phyloP scores from a whole-genome alignment of 2,113 vertebrate genomes.

The Myiagra hebetior region DNA sequence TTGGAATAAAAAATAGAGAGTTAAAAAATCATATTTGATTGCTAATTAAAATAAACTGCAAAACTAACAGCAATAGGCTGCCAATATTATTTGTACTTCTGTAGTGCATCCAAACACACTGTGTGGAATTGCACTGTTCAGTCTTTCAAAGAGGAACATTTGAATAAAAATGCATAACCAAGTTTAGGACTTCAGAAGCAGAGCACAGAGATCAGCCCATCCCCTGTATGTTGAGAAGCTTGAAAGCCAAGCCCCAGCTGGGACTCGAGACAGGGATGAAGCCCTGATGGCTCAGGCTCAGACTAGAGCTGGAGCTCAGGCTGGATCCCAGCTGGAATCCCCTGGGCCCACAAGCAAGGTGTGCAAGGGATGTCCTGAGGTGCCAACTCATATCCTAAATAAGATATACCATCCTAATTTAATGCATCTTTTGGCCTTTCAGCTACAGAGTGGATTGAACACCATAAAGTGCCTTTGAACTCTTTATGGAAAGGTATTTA shows the following conservation, averaged over 20 bases:
- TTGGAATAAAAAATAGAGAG: not conserved
- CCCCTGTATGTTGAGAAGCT: not conserved
- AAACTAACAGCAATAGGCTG: slow-evolving; percentile 9
- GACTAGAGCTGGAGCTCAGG: no score
- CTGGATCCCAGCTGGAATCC: not conserved
- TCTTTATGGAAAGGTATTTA: not conserved
- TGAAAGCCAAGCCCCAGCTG: not conserved
- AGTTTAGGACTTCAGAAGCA: not conserved
- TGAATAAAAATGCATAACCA: not conserved
- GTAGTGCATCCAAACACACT: not conserved
- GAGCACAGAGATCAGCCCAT: not conserved
- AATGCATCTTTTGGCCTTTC: not conserved
- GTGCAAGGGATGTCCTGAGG: not conserved
- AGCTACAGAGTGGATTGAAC: not conserved
- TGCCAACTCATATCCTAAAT: not conserved
- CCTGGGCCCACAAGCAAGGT: not conserved
- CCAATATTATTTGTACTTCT: not conserved
- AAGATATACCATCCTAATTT: not conserved
- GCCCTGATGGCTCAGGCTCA: not conserved
- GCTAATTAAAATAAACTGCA: slow-evolving; percentile 40
- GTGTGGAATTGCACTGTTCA: not conserved
- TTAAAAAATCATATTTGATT: slow-evolving; percentile 7
- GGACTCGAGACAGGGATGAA: not conserved
- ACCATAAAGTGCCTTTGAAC: not conserved
- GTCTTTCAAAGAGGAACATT: not conserved